A percentile compares a stretch with the other conserved stretches of the same genome.
These are phyloP conservation scores for Mobula birostris DNA, from an alignment of 2,113 vertebrate species.

Conservation along the genomic window DNA sequence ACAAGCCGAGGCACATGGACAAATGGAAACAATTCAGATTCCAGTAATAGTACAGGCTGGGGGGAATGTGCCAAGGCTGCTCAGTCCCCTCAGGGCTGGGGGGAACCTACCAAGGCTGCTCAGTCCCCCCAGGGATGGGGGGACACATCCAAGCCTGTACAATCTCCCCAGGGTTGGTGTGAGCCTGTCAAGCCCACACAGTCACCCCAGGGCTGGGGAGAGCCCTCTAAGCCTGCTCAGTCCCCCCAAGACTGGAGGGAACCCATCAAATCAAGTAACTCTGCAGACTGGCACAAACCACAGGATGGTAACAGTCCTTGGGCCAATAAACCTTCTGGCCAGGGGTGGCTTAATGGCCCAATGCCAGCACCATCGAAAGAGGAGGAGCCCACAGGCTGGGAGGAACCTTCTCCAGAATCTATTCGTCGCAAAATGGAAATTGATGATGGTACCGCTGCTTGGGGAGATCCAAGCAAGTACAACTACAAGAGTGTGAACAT, in stretches of 20 bases:
- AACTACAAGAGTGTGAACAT: slow-evolving; percentile 80
- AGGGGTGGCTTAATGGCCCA: slow-evolving; percentile 81
- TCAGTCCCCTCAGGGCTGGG: slow-evolving; percentile 40
- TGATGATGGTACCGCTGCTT: slow-evolving; percentile 91
- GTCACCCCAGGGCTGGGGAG: slow-evolving; percentile 10
- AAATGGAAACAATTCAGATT: slow-evolving; percentile 63
- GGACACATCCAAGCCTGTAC: not conserved
- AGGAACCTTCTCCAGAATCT: slow-evolving; percentile 92
- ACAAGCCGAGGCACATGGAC: slow-evolving; percentile 69
- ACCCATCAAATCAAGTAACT: slow-evolving; percentile 52
- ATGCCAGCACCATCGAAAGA: slow-evolving; percentile 73
- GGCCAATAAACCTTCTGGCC: slow-evolving; percentile 56
- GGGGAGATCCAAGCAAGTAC: slow-evolving; percentile 86
- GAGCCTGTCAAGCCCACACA: slow-evolving; percentile 2
- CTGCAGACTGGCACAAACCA: slow-evolving; percentile 81
- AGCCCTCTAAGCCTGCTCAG: not conserved
- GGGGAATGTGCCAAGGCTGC: slow-evolving; percentile 66
- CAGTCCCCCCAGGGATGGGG: slow-evolving; percentile 3
- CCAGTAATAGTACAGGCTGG: slow-evolving; percentile 62
- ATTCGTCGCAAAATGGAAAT: slow-evolving; percentile 90
- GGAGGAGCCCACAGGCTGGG: slow-evolving; percentile 83
- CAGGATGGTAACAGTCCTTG: slow-evolving; percentile 69
- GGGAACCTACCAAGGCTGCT: not conserved
- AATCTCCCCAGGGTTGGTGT: slow-evolving; percentile 18
- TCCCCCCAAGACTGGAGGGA: slow-evolving; percentile 9